Conservation (phyloP, 2,888 invertebrate genomes). For the Aspidiotus rigidus region DNA sequence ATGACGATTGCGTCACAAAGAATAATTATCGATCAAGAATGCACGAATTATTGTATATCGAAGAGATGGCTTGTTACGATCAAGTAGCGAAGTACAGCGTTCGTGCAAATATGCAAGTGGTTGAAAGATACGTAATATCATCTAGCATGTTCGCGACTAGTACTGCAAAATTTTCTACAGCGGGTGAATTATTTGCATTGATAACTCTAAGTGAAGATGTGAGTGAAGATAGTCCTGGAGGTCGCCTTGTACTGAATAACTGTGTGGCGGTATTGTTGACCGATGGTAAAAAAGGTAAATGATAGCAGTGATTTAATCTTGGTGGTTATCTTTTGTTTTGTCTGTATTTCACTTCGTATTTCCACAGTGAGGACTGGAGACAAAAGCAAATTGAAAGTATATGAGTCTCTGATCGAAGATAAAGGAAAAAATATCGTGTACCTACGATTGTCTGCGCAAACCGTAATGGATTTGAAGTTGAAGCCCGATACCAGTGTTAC, state of each 20-base stretch:
- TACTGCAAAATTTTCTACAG: constrained; percentile 64
- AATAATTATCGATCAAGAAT: constrained; percentile 63
- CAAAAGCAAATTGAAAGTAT: constrained; percentile 48
- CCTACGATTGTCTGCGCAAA: constrained; percentile 57
- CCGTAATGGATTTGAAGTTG: constrained; percentile 55
- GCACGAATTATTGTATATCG: constrained; percentile 65
- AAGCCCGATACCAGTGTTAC: constrained; percentile 54
- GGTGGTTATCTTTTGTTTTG: constrained; percentile 4
- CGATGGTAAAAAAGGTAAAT: constrained; percentile 32
- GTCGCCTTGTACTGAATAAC: constrained; percentile 65
- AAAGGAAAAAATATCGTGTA: constrained; percentile 71
- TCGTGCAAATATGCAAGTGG: constrained; percentile 53
- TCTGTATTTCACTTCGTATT: constrained; percentile 6
- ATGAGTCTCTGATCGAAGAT: constrained; percentile 68
- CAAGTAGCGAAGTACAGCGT: constrained; percentile 59
- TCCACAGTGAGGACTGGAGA: constrained; percentile 31
- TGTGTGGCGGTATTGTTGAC: constrained; percentile 47
- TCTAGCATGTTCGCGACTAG: constrained; percentile 59
- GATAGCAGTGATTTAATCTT: neutral
- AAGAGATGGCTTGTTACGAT: constrained; percentile 47
- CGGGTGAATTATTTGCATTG: constrained; percentile 66
- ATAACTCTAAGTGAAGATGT: constrained; percentile 62
- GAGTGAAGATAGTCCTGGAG: constrained; percentile 73
- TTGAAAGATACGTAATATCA: constrained; percentile 59
- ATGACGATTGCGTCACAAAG: constrained; percentile 53